These are phyloP conservation scores for Chaetogeoica ovagalla DNA, from an alignment of 2,888 invertebrate genomes.

Conservation along the genomic window DNA sequence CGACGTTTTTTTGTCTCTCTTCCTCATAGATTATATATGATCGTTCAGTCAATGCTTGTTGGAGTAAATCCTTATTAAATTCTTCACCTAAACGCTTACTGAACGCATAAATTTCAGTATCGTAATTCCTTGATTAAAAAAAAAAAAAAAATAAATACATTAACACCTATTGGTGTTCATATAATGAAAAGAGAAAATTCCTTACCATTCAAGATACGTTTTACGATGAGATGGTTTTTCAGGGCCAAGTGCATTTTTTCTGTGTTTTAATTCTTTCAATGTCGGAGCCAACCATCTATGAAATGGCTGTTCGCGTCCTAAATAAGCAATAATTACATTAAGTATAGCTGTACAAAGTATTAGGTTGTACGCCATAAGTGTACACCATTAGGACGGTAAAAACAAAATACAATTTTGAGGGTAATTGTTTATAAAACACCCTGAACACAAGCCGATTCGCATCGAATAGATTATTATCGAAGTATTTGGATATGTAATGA, in stretches of 20 bases:
- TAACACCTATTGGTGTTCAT: no score
- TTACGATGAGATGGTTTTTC: constrained; percentile 65
- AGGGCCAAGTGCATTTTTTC: constrained; percentile 66
- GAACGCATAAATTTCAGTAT: constrained; percentile 75
- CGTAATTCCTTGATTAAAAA: constrained; percentile 58
- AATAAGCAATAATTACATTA: not conserved
- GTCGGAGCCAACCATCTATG: constrained; percentile 72
- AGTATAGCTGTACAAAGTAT: not conserved
- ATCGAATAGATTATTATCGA: not conserved
- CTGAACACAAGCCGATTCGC: no score
- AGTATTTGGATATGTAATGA: not conserved
- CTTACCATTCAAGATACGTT: constrained; percentile 73
- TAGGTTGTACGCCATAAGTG: no score
- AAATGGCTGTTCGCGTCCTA: constrained; percentile 40
- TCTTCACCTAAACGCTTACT: constrained; percentile 81
- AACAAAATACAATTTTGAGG: no score
- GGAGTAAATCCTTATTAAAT: constrained; percentile 71
- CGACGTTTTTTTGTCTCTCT: constrained; percentile 70
- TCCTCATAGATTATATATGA: constrained; percentile 77
- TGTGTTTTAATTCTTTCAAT: constrained; percentile 66
- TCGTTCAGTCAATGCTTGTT: constrained; percentile 75
- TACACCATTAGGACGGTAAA: no score
- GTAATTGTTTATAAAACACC: no score
- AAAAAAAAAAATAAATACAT: constrained; percentile 6
- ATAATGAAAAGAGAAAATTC: not conserved